Evolutionary conservation across 2,797 vertebrate genomes (phyloP).

Genomic region (Erethizon dorsatum): DNA sequence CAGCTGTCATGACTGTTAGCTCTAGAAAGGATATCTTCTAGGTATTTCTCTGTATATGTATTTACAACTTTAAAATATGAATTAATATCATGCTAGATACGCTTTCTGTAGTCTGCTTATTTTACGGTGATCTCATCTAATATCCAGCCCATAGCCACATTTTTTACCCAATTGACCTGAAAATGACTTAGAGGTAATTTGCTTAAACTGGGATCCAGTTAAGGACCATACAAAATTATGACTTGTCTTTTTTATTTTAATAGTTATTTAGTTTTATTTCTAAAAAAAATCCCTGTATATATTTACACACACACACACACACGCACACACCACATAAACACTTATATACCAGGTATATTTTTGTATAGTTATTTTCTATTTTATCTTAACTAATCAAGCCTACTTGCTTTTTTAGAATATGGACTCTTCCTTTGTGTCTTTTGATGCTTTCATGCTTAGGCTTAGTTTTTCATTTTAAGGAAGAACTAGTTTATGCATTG

Average conservation of each 20-base stretch:
- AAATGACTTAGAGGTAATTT: conserved; percentile 34
- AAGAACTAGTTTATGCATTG: not conserved
- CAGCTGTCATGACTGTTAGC: not conserved
- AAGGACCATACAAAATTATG: not conserved
- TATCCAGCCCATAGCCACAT: not conserved
- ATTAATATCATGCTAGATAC: not conserved
- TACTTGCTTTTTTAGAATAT: conserved; percentile 3
- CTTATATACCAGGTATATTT: not conserved
- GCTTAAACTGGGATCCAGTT: conserved; percentile 6
- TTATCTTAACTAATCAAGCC: conserved; percentile 41
- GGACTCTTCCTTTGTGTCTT: not conserved
- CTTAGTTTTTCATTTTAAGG: conserved; percentile 38
- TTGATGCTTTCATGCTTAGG: not conserved
- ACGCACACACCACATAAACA: not conserved
- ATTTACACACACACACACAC: not conserved
- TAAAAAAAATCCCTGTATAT: not conserved
- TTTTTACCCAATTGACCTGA: not conserved
- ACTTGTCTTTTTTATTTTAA: conserved; percentile 23
- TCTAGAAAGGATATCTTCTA: not conserved
- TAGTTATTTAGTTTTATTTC: conserved; percentile 20
- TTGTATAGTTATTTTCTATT: conserved; percentile 23
- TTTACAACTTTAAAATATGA: conserved; percentile 43
- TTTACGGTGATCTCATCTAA: not conserved
- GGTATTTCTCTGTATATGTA: not conserved
- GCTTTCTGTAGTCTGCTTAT: not conserved